These are phyloP conservation scores for Catharus ustulatus DNA, from an alignment of 2,797 vertebrate genomes.

Conservation along the genomic window DNA sequence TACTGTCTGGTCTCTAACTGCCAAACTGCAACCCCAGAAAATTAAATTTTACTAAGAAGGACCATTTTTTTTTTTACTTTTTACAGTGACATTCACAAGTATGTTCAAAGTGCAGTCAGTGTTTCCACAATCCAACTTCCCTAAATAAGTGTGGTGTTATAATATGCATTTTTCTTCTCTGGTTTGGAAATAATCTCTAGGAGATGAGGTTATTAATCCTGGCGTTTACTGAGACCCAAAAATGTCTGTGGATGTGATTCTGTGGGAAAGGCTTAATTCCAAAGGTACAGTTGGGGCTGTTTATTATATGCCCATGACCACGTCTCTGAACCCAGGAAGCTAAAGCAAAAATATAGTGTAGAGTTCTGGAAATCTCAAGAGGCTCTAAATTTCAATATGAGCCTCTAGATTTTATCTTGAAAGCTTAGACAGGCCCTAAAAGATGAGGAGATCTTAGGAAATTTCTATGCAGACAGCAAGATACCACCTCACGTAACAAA, in stretches of 20 bases:
- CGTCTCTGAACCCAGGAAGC: background rate
- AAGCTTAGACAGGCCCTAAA: background rate
- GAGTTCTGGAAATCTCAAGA: background rate
- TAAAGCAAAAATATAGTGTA: background rate
- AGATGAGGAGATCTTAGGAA: background rate
- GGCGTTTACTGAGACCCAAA: background rate
- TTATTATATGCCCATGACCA: background rate
- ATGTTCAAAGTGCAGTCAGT: background rate
- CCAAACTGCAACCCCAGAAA: background rate
- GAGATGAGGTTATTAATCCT: background rate
- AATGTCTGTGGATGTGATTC: background rate
- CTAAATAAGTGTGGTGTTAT: background rate
- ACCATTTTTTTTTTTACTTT: background rate
- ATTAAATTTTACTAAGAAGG: background rate
- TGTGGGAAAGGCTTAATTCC: background rate
- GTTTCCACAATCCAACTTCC: background rate
- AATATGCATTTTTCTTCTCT: background rate
- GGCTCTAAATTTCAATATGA: background rate
- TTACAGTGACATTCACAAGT: background rate
- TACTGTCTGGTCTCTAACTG: background rate
- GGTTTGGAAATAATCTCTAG: background rate
- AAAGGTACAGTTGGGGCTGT: background rate
- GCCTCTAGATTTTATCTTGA: background rate
- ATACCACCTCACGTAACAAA: background rate
- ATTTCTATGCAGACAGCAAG: rapidly evolving